These are phyloP conservation scores for Sebastes diploproa DNA, from an alignment of 2,797 vertebrate species.

Conservation along the genomic window DNA sequence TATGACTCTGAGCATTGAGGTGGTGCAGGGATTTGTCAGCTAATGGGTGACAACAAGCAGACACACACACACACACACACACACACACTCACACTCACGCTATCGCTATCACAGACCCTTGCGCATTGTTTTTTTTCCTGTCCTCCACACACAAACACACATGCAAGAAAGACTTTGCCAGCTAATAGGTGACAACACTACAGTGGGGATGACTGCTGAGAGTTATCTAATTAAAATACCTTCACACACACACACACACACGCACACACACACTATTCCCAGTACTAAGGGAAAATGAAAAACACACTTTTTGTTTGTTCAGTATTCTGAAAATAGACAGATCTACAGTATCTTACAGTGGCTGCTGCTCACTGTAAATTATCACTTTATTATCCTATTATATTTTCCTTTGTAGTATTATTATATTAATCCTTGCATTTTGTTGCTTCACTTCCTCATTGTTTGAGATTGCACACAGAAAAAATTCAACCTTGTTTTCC, in stretches of 20 bases:
- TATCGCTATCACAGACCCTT: not conserved
- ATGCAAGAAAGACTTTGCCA: slow-evolving; percentile 22
- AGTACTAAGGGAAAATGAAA: not conserved
- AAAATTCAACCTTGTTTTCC: not conserved
- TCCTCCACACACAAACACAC: not conserved
- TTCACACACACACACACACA: not conserved
- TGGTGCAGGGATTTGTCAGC: slow-evolving; percentile 66
- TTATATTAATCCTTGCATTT: not conserved
- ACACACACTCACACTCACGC: not conserved
- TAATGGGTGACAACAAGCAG: slow-evolving; percentile 61
- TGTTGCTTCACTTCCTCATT: not conserved
- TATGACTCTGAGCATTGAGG: slow-evolving; percentile 41
- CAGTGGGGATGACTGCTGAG: slow-evolving; percentile 13
- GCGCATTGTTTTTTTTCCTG: not conserved
- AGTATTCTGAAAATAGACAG: not conserved
- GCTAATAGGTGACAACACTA: slow-evolving; percentile 31
- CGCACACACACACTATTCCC: not conserved
- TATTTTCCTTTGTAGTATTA: not conserved
- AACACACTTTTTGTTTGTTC: not conserved
- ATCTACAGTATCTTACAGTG: not conserved
- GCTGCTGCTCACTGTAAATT: not conserved
- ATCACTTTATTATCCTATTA: not conserved
- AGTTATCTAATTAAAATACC: slow-evolving; percentile 35
- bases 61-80: not conserved
- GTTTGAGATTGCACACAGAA: not conserved